Percentiles rank a stretch among this genome's conserved stretches.
Conservation (phyloP, 2,797 vertebrate species). For the Gymnopithys bicolor region DNA sequence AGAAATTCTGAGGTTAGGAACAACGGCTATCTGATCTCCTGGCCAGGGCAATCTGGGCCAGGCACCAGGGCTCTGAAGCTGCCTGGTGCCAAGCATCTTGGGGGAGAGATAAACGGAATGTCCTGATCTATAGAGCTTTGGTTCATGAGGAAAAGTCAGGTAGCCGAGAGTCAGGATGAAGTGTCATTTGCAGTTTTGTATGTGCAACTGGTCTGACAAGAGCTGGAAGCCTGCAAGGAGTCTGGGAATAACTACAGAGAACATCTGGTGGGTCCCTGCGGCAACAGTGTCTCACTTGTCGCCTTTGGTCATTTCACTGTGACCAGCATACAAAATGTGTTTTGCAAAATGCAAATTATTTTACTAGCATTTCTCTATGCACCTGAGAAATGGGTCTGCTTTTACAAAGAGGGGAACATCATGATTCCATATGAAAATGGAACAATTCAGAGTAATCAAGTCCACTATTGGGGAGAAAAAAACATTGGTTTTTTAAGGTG, state of each 20-base stretch:
- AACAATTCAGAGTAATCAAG: not conserved
- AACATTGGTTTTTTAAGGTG: not conserved
- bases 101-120: not conserved
- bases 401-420: not conserved
- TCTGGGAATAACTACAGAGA: not conserved
- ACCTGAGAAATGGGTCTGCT: not conserved
- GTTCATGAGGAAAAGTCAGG: not conserved
- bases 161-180: not conserved
- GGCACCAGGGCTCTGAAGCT: not conserved
- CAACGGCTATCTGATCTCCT: not conserved
- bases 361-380: not conserved
- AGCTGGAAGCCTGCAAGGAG: not conserved
- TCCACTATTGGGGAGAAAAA: not conserved
- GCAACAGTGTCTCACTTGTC: not conserved
- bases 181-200: not conserved
- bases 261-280: not conserved
- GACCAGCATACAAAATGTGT: not conserved
- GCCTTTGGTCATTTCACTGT: constrained; percentile 10
- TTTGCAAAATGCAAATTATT: not conserved
- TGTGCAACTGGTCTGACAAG: not conserved
- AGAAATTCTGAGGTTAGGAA: not conserved
- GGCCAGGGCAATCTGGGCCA: not conserved
- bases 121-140: not conserved
- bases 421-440: not conserved
- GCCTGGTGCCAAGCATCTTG: not conserved